These are phyloP conservation scores for Halyomorpha halys DNA, from an alignment of 1,140 invertebrate species.

Conservation along the genomic window DNA sequence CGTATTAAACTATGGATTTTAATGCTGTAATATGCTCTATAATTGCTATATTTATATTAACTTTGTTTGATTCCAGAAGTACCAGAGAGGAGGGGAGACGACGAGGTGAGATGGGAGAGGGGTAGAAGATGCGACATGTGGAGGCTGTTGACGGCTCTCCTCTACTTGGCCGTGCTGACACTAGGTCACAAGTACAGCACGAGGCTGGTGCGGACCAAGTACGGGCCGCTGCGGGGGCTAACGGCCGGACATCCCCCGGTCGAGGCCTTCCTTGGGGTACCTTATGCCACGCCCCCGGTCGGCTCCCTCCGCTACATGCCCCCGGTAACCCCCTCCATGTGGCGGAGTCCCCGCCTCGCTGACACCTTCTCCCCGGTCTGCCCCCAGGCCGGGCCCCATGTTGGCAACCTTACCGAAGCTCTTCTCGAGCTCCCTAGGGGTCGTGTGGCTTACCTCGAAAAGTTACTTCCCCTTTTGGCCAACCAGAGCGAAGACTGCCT, in stretches of 20 bases:
- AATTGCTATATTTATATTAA: no score
- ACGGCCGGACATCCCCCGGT: conserved; percentile 66
- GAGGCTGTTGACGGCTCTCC: conserved; percentile 16
- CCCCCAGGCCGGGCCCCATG: conserved; percentile 67
- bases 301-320: conserved; percentile 80
- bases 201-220: conserved; percentile 71
- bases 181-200: conserved; percentile 60
- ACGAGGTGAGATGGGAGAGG: background rate
- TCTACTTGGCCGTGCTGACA: conserved; percentile 31
- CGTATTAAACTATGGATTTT: no score
- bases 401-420: conserved; percentile 59
- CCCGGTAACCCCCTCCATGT: conserved; percentile 79
- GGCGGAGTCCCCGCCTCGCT: conserved; percentile 69
- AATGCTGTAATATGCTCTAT: no score
- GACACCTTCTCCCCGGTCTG: conserved; percentile 78
- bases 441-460: conserved; percentile 67
- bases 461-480: conserved; percentile 65
- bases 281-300: conserved; percentile 76
- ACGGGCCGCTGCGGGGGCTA: conserved; percentile 73
- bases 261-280: conserved; percentile 89
- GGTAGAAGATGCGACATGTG: background rate
- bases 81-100: background rate
- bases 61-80: background rate
- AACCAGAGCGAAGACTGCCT: conserved; percentile 96
- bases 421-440: conserved; percentile 63